Percentiles rank a stretch among this genome's conserved stretches.
Evolutionary conservation across 2,113 vertebrate species (phyloP).

Genomic region (Daubentonia madagascariensis): DNA sequence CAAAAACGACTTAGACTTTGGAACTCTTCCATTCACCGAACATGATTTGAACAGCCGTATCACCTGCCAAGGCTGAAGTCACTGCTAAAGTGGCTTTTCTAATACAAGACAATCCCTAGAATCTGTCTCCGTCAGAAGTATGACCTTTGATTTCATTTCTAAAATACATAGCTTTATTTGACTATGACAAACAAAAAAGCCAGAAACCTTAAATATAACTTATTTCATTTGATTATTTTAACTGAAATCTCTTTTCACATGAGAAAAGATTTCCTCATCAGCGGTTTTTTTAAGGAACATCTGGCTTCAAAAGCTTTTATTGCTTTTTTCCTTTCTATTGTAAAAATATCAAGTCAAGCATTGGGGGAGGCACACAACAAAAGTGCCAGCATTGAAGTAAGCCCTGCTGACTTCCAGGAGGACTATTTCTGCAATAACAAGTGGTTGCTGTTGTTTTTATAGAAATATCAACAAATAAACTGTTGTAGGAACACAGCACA

Average conservation of each 20-base stretch:
- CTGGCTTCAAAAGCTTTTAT: conserved; percentile 49
- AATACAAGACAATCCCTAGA: neutral
- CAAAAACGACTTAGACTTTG: neutral
- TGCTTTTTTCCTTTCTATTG: neutral
- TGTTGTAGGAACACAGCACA: neutral
- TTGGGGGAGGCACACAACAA: conserved; percentile 29
- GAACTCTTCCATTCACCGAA: neutral
- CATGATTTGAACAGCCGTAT: neutral
- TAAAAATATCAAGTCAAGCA: conserved; percentile 63
- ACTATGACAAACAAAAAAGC: conserved; percentile 27
- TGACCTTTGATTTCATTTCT: conserved; percentile 47
- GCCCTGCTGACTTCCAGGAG: conserved; percentile 8
- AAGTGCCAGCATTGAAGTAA: conserved; percentile 49
- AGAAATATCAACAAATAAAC: conserved; percentile 30
- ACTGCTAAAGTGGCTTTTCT: neutral
- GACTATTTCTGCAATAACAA: conserved; percentile 18
- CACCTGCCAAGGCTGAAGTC: neutral
- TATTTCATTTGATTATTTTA: conserved; percentile 43
- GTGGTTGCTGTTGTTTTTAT: neutral
- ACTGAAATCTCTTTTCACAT: conserved; percentile 13
- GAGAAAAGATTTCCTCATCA: conserved; percentile 17
- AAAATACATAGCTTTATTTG: conserved; percentile 54
- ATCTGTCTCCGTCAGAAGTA: neutral
- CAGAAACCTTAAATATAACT: conserved; percentile 48
- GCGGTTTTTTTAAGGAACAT: conserved; percentile 3